Base-by-base conservation (phyloP, 2,113 vertebrate genomes). In the Australoheros scitulus region DNA sequence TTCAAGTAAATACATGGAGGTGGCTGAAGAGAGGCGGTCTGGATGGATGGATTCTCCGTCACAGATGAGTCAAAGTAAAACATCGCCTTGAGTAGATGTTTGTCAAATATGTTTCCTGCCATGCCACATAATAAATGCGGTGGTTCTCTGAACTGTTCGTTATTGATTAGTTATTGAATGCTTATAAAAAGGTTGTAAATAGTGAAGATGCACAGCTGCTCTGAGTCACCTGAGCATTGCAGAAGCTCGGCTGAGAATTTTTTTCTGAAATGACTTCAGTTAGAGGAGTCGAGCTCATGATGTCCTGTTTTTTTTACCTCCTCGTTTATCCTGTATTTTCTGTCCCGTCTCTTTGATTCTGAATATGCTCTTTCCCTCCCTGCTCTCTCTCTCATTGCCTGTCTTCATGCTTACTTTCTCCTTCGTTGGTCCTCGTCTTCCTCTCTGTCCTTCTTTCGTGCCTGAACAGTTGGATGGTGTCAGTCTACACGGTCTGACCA, bases 401-500 rank as follows among this genome's bases (percentile, higher is more conserved):
- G 5, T 14, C 11, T 47, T 5, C 11, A 47, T 47, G 43, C 43
- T 14, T 47, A 47, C 13, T 47, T 47, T 47, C 43, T 47, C 11
- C 43, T 47, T 47, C 15, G 5, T 52, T 7, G 13, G 13, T 52
- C 6, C 17, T 52, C 3, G 15, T 18, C 50, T 52, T 52, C 47
- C 50, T 52, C 50, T 22, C 1, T 24, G 11, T 3, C 14, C 13
- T 8, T 6, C n/a, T 61, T 11, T 61, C 32, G 15, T n/a, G 4
- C 74, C 10, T 76, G 38, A 18, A 7, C 83, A 99, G 98, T 91
- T 99, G 61, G 96, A 99, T 36, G 96, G 97, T 4, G 68, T 99
- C 59, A 97, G 96, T 83, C 96, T 99, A 20, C 96, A 98, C 26
- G 97, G 96, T 75, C 95, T 96, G 92, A 96, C 95, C 88, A 99